Evolutionary conservation across 1,140 invertebrate genomes (phyloP).

Genomic region (Nephila pilipes): DNA sequence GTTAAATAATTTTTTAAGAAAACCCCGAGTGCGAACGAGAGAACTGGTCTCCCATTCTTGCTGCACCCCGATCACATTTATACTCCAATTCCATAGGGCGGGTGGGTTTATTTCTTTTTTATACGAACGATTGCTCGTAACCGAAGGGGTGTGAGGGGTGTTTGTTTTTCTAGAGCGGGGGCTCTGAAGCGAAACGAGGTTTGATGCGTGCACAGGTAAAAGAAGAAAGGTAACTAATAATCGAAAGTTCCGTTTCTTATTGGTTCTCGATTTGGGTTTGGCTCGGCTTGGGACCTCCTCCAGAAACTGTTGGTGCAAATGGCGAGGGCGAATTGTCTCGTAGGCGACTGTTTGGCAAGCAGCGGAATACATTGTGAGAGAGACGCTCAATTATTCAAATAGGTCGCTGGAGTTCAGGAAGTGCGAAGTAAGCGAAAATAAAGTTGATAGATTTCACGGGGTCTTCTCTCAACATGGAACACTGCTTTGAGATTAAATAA

Average conservation of each 20-base stretch:
- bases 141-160: neutral
- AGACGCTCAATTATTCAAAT: too few relatives aligned
- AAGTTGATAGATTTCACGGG: too few relatives aligned
- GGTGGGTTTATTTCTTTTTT: neutral
- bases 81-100: neutral
- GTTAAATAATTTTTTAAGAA: neutral
- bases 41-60: neutral
- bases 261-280: neutral
- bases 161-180: slow-evolving; percentile 10
- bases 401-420: too few relatives aligned
- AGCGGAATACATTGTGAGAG: too few relatives aligned
- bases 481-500: too few relatives aligned
- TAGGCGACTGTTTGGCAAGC: too few relatives aligned
- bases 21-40: neutral
- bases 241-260: neutral
- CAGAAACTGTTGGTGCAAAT: neutral
- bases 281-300: neutral
- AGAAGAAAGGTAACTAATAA: neutral
- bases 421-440: too few relatives aligned
- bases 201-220: slow-evolving; percentile 1
- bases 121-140: neutral
- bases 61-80: neutral
- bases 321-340: neutral
- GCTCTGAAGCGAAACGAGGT: neutral
- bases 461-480: too few relatives aligned